phyloP scores from a whole-genome alignment of 1,140 invertebrate species.

The Aleiodes sp. region DNA sequence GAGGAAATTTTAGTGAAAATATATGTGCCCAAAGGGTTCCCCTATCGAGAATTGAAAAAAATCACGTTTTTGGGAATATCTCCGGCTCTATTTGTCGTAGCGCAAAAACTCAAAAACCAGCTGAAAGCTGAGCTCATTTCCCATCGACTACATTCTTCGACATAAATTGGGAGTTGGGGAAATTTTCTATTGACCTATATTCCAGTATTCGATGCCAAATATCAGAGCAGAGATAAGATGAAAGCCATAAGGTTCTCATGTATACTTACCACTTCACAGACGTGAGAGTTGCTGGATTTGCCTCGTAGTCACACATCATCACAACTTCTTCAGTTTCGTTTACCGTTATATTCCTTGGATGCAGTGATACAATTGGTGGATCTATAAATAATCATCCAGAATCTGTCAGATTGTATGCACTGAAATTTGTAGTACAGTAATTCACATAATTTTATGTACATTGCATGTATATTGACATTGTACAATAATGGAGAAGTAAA shows the following conservation, averaged over 20 bases:
- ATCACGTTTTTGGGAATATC: too few relatives aligned
- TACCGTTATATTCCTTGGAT: slow-evolving; percentile 77
- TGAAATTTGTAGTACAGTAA: background rate
- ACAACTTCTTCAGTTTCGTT: slow-evolving; percentile 80
- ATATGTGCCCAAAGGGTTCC: too few relatives aligned
- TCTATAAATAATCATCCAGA: slow-evolving; percentile 66
- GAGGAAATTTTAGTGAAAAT: too few relatives aligned
- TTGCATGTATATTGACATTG: slow-evolving; percentile 9
- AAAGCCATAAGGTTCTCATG: background rate
- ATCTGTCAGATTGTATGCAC: background rate
- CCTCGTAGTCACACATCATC: slow-evolving; percentile 81
- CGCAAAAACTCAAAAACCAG: too few relatives aligned
- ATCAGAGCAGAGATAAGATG: background rate
- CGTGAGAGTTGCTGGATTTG: slow-evolving; percentile 79
- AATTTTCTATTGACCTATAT: background rate
- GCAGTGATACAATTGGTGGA: slow-evolving; percentile 81
- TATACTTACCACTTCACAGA: slow-evolving; percentile 79
- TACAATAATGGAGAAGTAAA: slow-evolving; percentile 13
- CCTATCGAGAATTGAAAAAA: too few relatives aligned
- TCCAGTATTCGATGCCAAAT: background rate
- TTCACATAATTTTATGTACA: background rate
- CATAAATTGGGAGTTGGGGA: too few relatives aligned
- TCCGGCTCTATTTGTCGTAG: too few relatives aligned
- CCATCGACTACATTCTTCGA: too few relatives aligned
- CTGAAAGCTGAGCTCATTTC: too few relatives aligned